Evolutionary conservation across 2,113 vertebrate species (phyloP).

Genomic region (Eonycteris spelaea): DNA sequence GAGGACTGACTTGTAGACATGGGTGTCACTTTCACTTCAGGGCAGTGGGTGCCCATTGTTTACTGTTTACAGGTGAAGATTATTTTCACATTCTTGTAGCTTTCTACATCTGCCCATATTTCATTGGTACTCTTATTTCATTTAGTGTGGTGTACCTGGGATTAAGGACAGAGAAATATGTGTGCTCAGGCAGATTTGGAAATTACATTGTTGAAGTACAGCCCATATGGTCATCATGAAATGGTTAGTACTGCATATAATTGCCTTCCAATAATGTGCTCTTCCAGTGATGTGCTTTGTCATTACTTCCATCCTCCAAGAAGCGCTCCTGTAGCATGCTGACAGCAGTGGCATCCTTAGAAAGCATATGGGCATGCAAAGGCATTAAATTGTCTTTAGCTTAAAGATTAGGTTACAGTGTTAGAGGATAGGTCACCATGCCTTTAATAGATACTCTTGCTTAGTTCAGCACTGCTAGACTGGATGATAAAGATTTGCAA

Average conservation of each 20-base stretch:
- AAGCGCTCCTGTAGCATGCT: constrained; percentile 80
- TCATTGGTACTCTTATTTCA: constrained; percentile 69
- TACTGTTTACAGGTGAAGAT: constrained; percentile 55
- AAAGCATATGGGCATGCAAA: constrained; percentile 80
- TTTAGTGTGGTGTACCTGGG: constrained; percentile 78
- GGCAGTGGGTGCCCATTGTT: constrained; percentile 57
- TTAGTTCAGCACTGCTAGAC: constrained; percentile 30
- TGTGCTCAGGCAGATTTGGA: constrained; percentile 84
- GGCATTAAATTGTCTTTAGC: constrained; percentile 78
- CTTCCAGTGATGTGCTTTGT: constrained; percentile 85
- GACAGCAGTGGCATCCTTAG: constrained; percentile 78
- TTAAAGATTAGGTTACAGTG: constrained; percentile 77
- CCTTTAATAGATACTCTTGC: constrained; percentile 33
- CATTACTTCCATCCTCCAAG: constrained; percentile 82
- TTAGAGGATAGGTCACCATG: constrained; percentile 67
- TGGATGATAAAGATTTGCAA: not conserved
- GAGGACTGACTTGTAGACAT: not conserved
- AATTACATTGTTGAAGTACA: constrained; percentile 86
- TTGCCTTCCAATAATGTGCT: constrained; percentile 84
- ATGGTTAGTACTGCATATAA: constrained; percentile 84
- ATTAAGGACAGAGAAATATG: constrained; percentile 80
- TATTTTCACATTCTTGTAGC: constrained; percentile 58
- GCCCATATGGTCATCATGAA: constrained; percentile 82
- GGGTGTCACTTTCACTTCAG: not conserved
- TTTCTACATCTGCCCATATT: constrained; percentile 77